phyloP scores from a whole-genome alignment of 2,888 invertebrate species.

The Timema cristinae region DNA sequence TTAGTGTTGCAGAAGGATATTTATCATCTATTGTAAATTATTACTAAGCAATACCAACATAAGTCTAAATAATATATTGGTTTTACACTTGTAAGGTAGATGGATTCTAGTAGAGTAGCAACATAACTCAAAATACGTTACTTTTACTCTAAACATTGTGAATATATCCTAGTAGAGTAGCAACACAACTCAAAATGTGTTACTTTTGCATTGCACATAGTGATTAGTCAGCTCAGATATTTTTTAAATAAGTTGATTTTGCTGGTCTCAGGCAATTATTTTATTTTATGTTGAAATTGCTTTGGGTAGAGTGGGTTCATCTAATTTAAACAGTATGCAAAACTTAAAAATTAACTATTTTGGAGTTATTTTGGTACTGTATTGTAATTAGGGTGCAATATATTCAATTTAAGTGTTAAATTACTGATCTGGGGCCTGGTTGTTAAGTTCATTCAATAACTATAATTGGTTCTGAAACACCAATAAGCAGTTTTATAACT shows the following conservation, averaged over 20 bases:
- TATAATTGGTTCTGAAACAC: too few species aligned
- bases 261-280: background rate
- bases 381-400: background rate
- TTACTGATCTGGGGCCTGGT: too few species aligned
- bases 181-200: background rate
- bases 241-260: background rate
- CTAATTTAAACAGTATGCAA: background rate
- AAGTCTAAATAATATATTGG: background rate
- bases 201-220: background rate
- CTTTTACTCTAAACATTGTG: background rate
- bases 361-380: background rate
- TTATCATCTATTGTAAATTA: background rate
- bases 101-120: background rate
- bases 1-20: background rate
- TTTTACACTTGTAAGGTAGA: background rate
- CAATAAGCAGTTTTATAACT: too few species aligned
- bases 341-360: background rate
- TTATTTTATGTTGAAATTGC: background rate
- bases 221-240: background rate
- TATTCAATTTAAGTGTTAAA: too few species aligned
- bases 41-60: constrained; percentile 1
- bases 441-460: too few species aligned
- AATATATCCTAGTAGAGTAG: background rate
- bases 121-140: background rate
- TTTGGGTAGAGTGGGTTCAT: background rate